Evolutionary conservation across 37 sponge, comb jelly and placozoan species (phyloP).

Genomic region (Oopsacas minuta): DNA sequence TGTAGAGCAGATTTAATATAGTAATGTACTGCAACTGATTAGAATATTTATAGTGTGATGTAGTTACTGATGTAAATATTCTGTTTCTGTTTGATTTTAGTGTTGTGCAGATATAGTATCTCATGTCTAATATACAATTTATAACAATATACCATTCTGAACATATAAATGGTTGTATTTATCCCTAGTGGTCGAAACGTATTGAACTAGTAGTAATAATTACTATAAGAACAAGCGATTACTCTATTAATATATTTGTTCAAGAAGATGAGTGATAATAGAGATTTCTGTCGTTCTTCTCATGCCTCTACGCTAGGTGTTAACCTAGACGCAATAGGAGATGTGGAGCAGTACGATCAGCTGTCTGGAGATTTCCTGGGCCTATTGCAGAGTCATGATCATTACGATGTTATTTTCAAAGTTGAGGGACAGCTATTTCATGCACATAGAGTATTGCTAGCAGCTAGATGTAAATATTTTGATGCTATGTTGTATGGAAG

Average conservation of each 20-base stretch:
- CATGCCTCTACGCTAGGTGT: constrained; percentile 63
- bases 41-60: too few species aligned
- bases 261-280: constrained; percentile 52
- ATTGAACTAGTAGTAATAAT: neutral
- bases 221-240: neutral
- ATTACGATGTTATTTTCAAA: constrained; percentile 60
- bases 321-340: constrained; percentile 68
- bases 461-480: constrained; percentile 61
- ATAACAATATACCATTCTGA: too few species aligned
- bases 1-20: constrained; percentile 53
- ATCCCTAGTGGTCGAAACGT: too few species aligned
- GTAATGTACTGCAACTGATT: too few species aligned
- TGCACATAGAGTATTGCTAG: constrained; percentile 54
- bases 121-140: too few species aligned
- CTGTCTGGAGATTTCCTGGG: constrained; percentile 52
- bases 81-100: neutral
- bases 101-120: neutral
- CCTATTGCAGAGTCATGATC: constrained; percentile 40
- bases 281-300: constrained; percentile 67
- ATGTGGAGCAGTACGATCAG: constrained; percentile 72
- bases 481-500: constrained; percentile 57
- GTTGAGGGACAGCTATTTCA: constrained; percentile 45
- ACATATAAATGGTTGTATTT: too few species aligned
- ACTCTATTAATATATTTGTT: too few species aligned
- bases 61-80: neutral